Evolutionary conservation across 2,113 vertebrate species (phyloP).

Genomic region (Mastomys natalensis): DNA sequence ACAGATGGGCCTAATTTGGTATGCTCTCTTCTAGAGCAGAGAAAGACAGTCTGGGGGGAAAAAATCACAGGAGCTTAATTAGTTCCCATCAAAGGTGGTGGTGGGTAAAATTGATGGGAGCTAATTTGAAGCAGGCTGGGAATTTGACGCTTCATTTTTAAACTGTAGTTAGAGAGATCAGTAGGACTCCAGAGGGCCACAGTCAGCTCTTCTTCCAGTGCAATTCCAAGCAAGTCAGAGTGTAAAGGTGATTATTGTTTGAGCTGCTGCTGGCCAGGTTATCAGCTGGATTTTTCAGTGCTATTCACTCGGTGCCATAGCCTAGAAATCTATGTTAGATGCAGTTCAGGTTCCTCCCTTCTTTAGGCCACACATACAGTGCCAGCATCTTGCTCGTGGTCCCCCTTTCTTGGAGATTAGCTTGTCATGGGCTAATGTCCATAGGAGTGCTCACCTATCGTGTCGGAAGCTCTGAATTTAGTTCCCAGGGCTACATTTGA

Average conservation of each 20-base stretch:
- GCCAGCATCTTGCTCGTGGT: accelerated
- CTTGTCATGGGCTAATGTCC: not conserved
- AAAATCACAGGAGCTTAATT: conserved; percentile 82
- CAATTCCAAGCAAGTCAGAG: not conserved
- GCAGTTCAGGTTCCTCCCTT: not conserved
- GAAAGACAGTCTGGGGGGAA: conserved; percentile 70
- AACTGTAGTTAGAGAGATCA: conserved; percentile 66
- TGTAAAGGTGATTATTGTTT: not conserved
- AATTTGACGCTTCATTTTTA: conserved; percentile 67
- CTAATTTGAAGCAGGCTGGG: conserved; percentile 71
- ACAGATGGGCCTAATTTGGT: conserved; percentile 86
- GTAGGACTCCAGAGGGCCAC: conserved; percentile 10
- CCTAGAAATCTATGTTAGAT: not conserved
- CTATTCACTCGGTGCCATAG: not conserved
- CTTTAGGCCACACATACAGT: not conserved
- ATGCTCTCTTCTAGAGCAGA: conserved; percentile 66
- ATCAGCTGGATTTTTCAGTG: not conserved
- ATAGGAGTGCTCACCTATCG: not conserved
- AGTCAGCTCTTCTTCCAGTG: not conserved
- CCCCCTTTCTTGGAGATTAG: not conserved
- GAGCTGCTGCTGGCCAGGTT: not conserved
- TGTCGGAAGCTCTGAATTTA: not conserved
- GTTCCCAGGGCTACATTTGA: not conserved
- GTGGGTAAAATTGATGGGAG: conserved; percentile 80
- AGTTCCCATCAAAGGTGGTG: conserved; percentile 84